Conservation (phyloP, 2,888 invertebrate genomes). For the Leptopilina syphax region DNA sequence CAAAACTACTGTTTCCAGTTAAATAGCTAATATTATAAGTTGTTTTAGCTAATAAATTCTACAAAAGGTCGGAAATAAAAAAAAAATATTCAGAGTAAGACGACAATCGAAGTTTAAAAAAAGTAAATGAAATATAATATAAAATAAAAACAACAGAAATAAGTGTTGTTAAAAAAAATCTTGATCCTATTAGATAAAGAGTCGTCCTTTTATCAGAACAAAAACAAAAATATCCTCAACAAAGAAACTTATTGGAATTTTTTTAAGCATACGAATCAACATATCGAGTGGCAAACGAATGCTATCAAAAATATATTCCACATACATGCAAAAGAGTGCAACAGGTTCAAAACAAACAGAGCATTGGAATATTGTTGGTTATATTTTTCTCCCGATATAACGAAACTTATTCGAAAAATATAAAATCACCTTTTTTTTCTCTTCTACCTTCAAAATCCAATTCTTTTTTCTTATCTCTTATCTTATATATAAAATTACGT, state of each 20-base stretch:
- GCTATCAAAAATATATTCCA: constrained; percentile 1
- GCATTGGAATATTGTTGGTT: constrained; percentile 1
- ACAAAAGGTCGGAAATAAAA: too few species aligned
- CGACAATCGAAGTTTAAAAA: too few species aligned
- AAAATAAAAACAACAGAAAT: too few species aligned
- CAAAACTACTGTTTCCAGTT: too few species aligned
- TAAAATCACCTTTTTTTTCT: background rate
- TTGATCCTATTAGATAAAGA: background rate
- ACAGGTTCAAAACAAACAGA: constrained; percentile 35
- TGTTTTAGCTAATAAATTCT: too few species aligned
- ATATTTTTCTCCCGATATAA: background rate
- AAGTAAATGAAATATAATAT: too few species aligned
- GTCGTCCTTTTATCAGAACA: background rate
- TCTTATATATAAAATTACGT: too few species aligned
- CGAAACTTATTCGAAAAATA: background rate
- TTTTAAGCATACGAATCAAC: constrained; percentile 1
- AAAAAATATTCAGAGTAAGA: too few species aligned
- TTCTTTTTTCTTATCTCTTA: too few species aligned
- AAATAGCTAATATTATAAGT: too few species aligned
- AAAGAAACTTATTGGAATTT: background rate
- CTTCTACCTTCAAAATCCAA: background rate
- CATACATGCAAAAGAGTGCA: constrained; percentile 16
- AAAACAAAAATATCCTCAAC: background rate
- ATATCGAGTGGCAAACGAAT: constrained; percentile 25
- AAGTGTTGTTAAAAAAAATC: too few species aligned